A percentile compares a stretch with the other conserved stretches of the same genome.
Evolutionary conservation across 2,888 invertebrate genomes (phyloP).

Genomic region (Andrena dorsata): DNA sequence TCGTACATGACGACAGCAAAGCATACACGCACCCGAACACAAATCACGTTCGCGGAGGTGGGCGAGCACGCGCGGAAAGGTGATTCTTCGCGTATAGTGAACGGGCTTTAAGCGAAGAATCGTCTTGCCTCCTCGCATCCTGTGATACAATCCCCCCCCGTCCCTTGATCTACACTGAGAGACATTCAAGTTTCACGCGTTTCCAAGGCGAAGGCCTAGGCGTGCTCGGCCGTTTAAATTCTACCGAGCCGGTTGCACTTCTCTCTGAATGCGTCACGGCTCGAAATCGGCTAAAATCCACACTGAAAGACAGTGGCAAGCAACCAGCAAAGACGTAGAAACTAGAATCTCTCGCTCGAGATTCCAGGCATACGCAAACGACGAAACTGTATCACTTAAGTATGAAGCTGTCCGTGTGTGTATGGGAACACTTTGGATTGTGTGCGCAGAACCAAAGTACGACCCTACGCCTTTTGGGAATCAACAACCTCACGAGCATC

Average conservation of each 20-base stretch:
- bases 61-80: slow-evolving; percentile 4
- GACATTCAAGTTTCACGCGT: not conserved
- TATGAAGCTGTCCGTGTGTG: slow-evolving; percentile 81
- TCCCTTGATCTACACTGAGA: not conserved
- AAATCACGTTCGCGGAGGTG: slow-evolving; percentile 23
- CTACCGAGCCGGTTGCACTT: not conserved
- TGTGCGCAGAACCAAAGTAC: slow-evolving; percentile 83
- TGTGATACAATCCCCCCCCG: not conserved
- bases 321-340: slow-evolving; percentile 37
- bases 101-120: slow-evolving; percentile 8
- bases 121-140: slow-evolving; percentile 6
- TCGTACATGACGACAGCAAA: slow-evolving; percentile 59
- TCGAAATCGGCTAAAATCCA: not conserved
- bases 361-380: slow-evolving; percentile 44
- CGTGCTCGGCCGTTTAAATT: not conserved
- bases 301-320: slow-evolving; percentile 18
- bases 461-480: slow-evolving; percentile 76
- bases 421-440: slow-evolving; percentile 83
- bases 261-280: not conserved
- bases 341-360: slow-evolving; percentile 43
- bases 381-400: slow-evolving; percentile 61
- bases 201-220: not conserved
- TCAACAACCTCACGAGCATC: slow-evolving; percentile 66
- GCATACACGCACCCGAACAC: slow-evolving; percentile 38
- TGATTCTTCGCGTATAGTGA: not conserved